Percentiles rank a stretch among this genome's conserved stretches.
These are phyloP conservation scores for Apodemus sylvaticus DNA, from an alignment of 2,113 vertebrate genomes.

Conservation along the genomic window DNA sequence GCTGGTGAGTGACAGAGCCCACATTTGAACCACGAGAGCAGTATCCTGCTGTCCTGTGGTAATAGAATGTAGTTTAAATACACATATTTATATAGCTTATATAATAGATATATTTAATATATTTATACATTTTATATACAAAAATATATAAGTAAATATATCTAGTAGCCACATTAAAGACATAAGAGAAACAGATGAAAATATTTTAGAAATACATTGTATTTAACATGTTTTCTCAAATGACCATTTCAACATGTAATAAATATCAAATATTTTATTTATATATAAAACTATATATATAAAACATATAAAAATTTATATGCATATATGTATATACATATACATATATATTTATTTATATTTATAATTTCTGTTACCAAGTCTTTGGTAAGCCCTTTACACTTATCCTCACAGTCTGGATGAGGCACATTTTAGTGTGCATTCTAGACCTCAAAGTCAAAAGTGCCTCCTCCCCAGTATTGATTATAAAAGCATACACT, in stretches of 20 bases:
- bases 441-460: background rate
- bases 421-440: background rate
- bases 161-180: background rate
- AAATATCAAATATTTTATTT: background rate
- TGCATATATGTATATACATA: background rate
- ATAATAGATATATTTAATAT: no score
- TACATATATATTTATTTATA: background rate
- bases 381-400: background rate
- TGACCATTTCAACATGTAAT: background rate
- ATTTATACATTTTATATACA: no score
- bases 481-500: background rate
- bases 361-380: background rate
- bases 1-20: background rate
- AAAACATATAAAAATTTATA: no score
- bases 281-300: no score
- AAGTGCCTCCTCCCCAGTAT: background rate
- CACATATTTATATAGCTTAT: background rate
- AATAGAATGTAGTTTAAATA: background rate
- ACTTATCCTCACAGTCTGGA: background rate
- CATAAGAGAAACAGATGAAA: background rate
- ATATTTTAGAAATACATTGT: background rate
- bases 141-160: background rate
- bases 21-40: background rate
- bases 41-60: background rate
- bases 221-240: background rate